These are phyloP conservation scores for Syrrhaptes paradoxus DNA, from an alignment of 2,113 vertebrate species.

Conservation along the genomic window DNA sequence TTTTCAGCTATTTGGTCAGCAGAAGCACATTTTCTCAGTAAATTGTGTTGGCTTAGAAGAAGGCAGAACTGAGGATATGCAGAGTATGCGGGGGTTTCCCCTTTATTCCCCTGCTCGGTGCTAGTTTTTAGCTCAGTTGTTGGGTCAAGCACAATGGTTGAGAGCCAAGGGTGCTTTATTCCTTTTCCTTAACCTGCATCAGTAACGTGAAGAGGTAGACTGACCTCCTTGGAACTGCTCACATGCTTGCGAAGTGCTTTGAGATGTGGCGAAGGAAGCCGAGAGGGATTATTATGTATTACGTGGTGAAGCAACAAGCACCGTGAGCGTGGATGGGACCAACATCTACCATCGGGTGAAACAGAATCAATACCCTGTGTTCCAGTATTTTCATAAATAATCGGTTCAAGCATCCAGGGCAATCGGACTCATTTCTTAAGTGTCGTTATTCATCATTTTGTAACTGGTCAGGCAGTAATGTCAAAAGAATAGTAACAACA, in stretches of 20 bases:
- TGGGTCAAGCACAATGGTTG: background rate
- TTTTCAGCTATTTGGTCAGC: background rate
- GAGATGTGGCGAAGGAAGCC: background rate
- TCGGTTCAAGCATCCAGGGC: background rate
- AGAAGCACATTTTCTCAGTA: background rate
- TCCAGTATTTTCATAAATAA: background rate
- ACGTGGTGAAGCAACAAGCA: background rate
- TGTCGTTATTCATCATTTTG: background rate
- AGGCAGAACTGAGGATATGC: background rate
- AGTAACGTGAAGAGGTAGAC: background rate
- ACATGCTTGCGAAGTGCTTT: background rate
- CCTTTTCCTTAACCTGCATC: background rate
- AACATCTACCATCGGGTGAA: fast-evolving
- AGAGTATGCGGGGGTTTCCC: background rate
- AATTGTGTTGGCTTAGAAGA: background rate
- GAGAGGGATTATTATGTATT: background rate
- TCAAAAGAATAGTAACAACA: background rate
- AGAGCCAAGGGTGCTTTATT: background rate
- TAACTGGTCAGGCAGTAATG: background rate
- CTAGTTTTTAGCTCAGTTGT: background rate
- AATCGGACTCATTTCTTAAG: background rate
- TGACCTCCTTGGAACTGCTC: too few species aligned
- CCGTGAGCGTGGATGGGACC: too few species aligned
- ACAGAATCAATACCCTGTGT: background rate
- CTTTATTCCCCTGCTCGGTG: background rate